These are phyloP conservation scores for Clivina fossor DNA, from an alignment of 2,888 invertebrate genomes.

Conservation along the genomic window DNA sequence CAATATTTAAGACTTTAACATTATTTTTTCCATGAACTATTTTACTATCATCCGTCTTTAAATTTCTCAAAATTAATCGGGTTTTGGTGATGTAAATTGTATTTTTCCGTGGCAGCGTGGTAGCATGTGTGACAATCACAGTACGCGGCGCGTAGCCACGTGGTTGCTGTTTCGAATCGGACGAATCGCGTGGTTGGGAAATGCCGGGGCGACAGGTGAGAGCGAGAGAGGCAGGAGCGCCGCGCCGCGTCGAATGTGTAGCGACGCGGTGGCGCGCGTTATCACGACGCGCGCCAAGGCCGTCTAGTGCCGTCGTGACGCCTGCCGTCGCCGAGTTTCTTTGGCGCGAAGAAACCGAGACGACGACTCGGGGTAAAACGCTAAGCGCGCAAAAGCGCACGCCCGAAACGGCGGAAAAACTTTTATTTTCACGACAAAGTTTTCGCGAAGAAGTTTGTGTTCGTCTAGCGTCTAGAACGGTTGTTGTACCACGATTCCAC, in stretches of 20 bases:
- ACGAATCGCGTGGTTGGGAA: background rate
- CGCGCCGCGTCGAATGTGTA: conserved; percentile 11
- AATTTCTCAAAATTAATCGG: no score
- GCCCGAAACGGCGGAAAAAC: no score
- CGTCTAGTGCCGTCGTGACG: conserved; percentile 13
- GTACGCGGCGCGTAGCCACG: background rate
- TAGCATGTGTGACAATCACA: background rate
- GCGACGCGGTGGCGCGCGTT: conserved; percentile 17
- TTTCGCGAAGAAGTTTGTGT: no score
- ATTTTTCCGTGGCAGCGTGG: background rate
- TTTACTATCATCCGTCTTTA: no score
- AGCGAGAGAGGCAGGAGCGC: background rate
- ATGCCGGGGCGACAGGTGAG: background rate
- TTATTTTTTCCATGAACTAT: no score
- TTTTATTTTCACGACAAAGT: no score
- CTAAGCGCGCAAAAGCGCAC: conserved; percentile 48
- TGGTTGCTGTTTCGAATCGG: background rate
- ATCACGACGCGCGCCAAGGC: conserved; percentile 12
- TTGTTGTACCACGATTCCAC: no score
- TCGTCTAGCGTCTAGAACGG: no score
- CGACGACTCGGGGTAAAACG: conserved; percentile 39
- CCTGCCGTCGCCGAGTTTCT: conserved; percentile 34
- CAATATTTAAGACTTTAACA: no score
- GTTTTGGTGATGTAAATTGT: no score
- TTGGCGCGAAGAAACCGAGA: conserved; percentile 28